A percentile compares a stretch with the other conserved stretches of the same genome.
These are phyloP conservation scores for Forbesichthys papilliferus DNA, from an alignment of 2,113 vertebrate genomes.

Conservation along the genomic window DNA sequence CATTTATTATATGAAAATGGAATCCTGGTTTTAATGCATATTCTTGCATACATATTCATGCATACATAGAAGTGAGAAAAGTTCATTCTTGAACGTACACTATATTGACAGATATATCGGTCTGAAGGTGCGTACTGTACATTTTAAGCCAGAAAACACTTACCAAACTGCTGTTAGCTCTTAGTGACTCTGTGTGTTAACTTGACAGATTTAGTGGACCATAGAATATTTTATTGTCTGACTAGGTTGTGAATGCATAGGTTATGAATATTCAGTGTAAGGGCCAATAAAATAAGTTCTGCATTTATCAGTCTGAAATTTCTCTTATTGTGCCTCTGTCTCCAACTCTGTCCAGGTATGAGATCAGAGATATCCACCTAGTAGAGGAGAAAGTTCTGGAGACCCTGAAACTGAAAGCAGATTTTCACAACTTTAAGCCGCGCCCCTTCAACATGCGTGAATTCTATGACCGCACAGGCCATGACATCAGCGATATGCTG, in stretches of 20 bases:
- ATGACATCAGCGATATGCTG: constrained; percentile 94
- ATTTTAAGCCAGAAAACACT: constrained; percentile 16
- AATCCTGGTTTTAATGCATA: not conserved
- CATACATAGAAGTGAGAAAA: too few relatives aligned
- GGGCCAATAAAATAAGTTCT: constrained; percentile 1
- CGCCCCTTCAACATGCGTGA: constrained; percentile 97
- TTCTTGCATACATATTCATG: too few relatives aligned
- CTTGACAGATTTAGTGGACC: too few relatives aligned
- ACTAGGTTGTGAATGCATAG: not conserved
- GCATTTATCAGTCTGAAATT: not conserved
- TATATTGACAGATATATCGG: not conserved
- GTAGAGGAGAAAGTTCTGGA: constrained; percentile 94
- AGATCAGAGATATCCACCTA: constrained; percentile 92
- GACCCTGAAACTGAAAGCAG: constrained; percentile 90
- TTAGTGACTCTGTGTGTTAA: too few relatives aligned
- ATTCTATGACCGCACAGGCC: constrained; percentile 93
- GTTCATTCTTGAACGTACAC: too few relatives aligned
- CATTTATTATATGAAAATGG: too few relatives aligned
- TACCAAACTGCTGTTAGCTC: too few relatives aligned
- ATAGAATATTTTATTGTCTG: too few relatives aligned
- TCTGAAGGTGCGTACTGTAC: constrained; percentile 39
- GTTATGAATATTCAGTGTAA: constrained; percentile 11
- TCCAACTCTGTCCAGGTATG: constrained; percentile 78
- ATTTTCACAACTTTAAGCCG: constrained; percentile 96
- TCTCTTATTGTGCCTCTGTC: not conserved